Evolutionary conservation across 2,888 invertebrate species (phyloP).

Genomic region (Dugesia japonica): DNA sequence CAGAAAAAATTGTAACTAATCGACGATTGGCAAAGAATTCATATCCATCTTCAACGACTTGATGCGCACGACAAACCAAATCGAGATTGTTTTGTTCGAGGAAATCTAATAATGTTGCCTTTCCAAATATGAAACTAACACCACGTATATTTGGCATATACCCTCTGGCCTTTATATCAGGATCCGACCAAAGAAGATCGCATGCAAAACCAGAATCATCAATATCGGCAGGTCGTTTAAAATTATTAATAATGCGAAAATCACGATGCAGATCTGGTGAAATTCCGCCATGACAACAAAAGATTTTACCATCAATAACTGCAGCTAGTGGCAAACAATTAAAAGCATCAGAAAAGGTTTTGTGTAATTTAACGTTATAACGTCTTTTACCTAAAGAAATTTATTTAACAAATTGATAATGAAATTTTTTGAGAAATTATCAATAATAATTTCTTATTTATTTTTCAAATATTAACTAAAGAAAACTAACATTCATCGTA

Average conservation of each 20-base stretch:
- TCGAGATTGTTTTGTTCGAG: conserved; percentile 85
- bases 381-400: conserved; percentile 1
- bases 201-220: conserved; percentile 66
- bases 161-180: conserved; percentile 57
- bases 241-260: neutral
- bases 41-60: conserved; percentile 52
- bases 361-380: neutral
- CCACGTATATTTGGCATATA: conserved; percentile 97
- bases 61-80: conserved; percentile 89
- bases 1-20: conserved; percentile 12
- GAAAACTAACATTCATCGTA: conserved; percentile 55
- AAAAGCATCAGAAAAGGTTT: neutral
- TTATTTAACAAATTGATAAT: neutral
- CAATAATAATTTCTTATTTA: no score
- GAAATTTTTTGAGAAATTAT: neutral
- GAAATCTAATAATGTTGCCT: conserved; percentile 67
- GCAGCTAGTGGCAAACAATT: neutral
- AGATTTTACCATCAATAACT: neutral
- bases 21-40: neutral
- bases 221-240: neutral
- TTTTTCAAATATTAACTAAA: no score
- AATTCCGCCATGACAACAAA: neutral
- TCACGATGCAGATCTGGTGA: neutral
- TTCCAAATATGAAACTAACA: conserved; percentile 91
- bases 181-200: conserved; percentile 82